These are phyloP conservation scores for Eclectus roratus DNA, from an alignment of 2,113 vertebrate species.

Conservation along the genomic window DNA sequence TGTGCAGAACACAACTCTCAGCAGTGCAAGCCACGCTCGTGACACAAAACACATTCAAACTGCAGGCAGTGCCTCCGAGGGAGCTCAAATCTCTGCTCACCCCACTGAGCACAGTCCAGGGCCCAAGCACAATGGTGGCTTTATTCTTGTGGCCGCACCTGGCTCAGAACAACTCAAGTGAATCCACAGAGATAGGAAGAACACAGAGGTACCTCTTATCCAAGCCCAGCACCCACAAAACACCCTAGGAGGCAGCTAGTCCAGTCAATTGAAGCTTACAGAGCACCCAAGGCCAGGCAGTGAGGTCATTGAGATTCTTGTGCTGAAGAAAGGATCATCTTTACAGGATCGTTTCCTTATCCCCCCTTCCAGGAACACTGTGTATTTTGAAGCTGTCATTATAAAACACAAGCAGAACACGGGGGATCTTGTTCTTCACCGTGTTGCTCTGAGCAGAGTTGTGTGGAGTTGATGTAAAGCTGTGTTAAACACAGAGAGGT, in stretches of 20 bases:
- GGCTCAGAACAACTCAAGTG: background rate
- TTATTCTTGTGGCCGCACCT: conserved; percentile 13
- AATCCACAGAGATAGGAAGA: background rate
- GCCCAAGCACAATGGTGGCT: background rate
- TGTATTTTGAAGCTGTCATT: background rate
- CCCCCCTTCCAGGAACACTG: background rate
- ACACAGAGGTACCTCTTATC: background rate
- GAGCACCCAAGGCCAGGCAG: background rate
- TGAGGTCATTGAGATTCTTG: background rate
- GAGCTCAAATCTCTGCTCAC: background rate
- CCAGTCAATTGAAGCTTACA: background rate
- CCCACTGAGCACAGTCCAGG: background rate
- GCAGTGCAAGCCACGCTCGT: background rate
- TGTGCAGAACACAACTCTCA: background rate
- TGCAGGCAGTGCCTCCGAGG: background rate
- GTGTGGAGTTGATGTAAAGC: conserved; percentile 1
- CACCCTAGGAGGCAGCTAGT: background rate
- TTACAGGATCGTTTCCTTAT: background rate
- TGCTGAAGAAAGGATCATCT: background rate
- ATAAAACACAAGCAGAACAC: background rate
- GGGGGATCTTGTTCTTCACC: background rate
- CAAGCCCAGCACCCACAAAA: background rate
- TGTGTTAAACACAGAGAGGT: background rate
- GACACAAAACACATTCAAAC: background rate
- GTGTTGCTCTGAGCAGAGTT: background rate